Percentiles rank a stretch among this genome's conserved stretches.
Conservation (phyloP, 2,888 invertebrate genomes). For the Alitta virens region DNA sequence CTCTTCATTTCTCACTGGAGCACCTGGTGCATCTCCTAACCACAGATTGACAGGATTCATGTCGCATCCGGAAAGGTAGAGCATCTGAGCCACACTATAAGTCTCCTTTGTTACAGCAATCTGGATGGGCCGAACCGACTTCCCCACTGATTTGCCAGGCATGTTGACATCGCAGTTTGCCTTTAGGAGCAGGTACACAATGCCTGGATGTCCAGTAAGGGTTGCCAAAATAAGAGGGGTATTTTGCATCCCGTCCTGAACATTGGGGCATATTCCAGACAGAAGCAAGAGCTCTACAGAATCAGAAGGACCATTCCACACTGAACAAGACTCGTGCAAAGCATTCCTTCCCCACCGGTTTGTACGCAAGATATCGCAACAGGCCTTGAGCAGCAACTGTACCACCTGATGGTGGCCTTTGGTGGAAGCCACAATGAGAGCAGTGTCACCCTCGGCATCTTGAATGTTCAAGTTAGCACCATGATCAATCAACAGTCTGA, state of each 20-base stretch:
- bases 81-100: slow-evolving; percentile 22
- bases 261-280: slow-evolving; percentile 16
- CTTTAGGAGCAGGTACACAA: slow-evolving; percentile 17
- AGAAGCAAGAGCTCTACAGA: slow-evolving; percentile 16
- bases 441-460: slow-evolving; percentile 23
- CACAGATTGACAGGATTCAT: slow-evolving; percentile 20
- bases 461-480: slow-evolving; percentile 23
- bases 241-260: slow-evolving; percentile 31
- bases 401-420: slow-evolving; percentile 17
- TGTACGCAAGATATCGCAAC: slow-evolving; percentile 5
- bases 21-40: not conserved
- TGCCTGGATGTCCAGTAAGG: slow-evolving; percentile 40
- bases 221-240: slow-evolving; percentile 48
- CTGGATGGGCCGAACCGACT: slow-evolving; percentile 17
- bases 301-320: slow-evolving; percentile 16
- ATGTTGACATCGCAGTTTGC: slow-evolving; percentile 24
- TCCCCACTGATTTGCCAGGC: slow-evolving; percentile 16
- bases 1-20: slow-evolving; percentile 13
- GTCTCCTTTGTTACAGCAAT: slow-evolving; percentile 21
- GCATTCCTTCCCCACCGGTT: slow-evolving; percentile 25
- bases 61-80: slow-evolving; percentile 23
- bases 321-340: slow-evolving; percentile 23
- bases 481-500: slow-evolving; percentile 21
- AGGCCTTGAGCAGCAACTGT: slow-evolving; percentile 7
- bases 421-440: slow-evolving; percentile 18